These are phyloP conservation scores for Scaptodrosophila latifasciaeformis DNA, from an alignment of 2,888 invertebrate species.

Conservation along the genomic window DNA sequence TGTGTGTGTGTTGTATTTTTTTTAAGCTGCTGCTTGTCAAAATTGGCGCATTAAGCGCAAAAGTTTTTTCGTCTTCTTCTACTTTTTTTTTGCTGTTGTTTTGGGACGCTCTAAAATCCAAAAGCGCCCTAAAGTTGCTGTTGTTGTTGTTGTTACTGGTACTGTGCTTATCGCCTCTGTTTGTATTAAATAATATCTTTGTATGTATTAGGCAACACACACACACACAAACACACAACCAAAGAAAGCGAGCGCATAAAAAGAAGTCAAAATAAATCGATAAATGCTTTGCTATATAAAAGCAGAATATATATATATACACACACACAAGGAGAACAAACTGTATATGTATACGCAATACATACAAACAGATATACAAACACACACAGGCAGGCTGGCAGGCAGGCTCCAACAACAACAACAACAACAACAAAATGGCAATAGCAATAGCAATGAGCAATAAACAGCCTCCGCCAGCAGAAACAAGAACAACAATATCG, in stretches of 20 bases:
- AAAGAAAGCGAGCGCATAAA: slow-evolving; percentile 16
- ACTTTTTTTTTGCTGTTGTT: not conserved
- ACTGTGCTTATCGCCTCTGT: slow-evolving; percentile 47
- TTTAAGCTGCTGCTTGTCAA: slow-evolving; percentile 30
- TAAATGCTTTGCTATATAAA: slow-evolving; percentile 51
- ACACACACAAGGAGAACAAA: slow-evolving; percentile 1
- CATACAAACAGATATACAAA: slow-evolving; percentile 10
- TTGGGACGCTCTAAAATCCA: slow-evolving; percentile 37
- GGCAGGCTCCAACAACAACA: slow-evolving; percentile 26
- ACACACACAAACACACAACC: slow-evolving; percentile 15
- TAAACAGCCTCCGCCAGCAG: slow-evolving; percentile 56
- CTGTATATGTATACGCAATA: not conserved
- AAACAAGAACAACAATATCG: slow-evolving; percentile 23
- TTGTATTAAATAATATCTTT: slow-evolving; percentile 57
- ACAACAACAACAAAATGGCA: slow-evolving; percentile 8
- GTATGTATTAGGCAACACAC: slow-evolving; percentile 34
- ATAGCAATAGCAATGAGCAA: slow-evolving; percentile 31
- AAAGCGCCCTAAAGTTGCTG: slow-evolving; percentile 49
- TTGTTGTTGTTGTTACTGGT: slow-evolving; percentile 15
- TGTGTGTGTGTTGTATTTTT: slow-evolving; percentile 6
- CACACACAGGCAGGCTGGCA: slow-evolving; percentile 21
- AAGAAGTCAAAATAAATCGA: slow-evolving; percentile 67
- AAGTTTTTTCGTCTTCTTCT: slow-evolving; percentile 38
- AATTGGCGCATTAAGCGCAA: slow-evolving; percentile 62
- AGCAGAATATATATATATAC: slow-evolving; percentile 23